A percentile compares a stretch with the other conserved stretches of the same genome.
Evolutionary conservation across 2,113 vertebrate species (phyloP).

Genomic region (Microtus richardsoni): DNA sequence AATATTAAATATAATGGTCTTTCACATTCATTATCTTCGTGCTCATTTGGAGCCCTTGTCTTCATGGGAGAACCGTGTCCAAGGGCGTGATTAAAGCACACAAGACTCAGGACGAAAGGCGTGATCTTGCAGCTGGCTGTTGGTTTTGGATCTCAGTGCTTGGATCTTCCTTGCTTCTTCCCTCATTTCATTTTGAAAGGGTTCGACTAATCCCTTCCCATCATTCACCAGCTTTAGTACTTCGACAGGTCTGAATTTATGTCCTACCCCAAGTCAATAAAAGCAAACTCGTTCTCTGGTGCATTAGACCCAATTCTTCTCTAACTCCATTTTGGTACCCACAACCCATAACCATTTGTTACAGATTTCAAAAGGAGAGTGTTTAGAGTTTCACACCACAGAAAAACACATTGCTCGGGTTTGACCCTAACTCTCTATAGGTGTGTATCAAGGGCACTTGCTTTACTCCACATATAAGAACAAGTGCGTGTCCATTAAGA

Average conservation of each 20-base stretch:
- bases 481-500: no score
- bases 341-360: neutral
- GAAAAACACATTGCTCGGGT: neutral
- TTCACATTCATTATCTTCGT: constrained; percentile 74
- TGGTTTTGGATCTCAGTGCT: constrained; percentile 37
- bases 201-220: constrained; percentile 6
- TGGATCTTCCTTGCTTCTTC: neutral
- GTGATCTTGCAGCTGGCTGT: constrained; percentile 38
- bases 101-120: constrained; percentile 56
- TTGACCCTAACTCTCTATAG: neutral
- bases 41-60: constrained; percentile 37
- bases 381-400: neutral
- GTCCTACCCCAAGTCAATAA: constrained; percentile 35
- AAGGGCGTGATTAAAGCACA: constrained; percentile 57
- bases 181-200: constrained; percentile 51
- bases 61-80: constrained; percentile 8
- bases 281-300: neutral
- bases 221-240: constrained; percentile 28
- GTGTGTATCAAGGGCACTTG: neutral
- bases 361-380: neutral
- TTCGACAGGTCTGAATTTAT: neutral
- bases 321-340: neutral
- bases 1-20: constrained; percentile 71
- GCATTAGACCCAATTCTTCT: neutral
- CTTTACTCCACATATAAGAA: neutral